These are phyloP conservation scores for Drosophila orosa DNA, from an alignment of 1,140 invertebrate genomes.

Conservation along the genomic window DNA sequence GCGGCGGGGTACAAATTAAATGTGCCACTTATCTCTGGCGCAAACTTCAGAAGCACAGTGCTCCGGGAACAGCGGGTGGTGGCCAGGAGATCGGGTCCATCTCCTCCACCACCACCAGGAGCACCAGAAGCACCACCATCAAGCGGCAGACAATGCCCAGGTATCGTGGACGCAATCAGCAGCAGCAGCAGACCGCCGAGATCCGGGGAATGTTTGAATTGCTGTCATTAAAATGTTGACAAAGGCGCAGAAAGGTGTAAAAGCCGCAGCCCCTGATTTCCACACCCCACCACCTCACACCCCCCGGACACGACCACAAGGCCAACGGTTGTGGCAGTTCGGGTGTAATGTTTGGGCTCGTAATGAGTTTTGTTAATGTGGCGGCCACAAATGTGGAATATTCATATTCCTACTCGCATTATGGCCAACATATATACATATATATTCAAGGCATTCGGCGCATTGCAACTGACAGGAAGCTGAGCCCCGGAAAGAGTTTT, in stretches of 20 bases:
- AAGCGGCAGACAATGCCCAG: conserved; percentile 61
- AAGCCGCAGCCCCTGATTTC: conserved; percentile 40
- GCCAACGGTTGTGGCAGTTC: background rate
- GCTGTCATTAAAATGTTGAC: conserved; percentile 84
- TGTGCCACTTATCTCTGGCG: conserved; percentile 69
- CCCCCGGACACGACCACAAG: conserved; percentile 7
- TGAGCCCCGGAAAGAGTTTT: conserved; percentile 26
- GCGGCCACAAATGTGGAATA: conserved; percentile 65
- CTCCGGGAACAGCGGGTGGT: conserved; percentile 15
- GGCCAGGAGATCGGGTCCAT: conserved; percentile 11
- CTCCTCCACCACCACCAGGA: background rate
- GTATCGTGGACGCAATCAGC: conserved; percentile 69
- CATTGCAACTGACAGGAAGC: conserved; percentile 39
- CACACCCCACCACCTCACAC: background rate
- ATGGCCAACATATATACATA: conserved; percentile 8
- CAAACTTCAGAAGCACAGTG: conserved; percentile 66
- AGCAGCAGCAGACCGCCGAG: conserved; percentile 13
- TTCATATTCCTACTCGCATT: conserved; percentile 35
- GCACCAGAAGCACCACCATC: background rate
- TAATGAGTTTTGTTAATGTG: conserved; percentile 77
- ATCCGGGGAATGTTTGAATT: conserved; percentile 70
- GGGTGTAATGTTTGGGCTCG: conserved; percentile 9
- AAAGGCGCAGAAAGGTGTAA: conserved; percentile 82
- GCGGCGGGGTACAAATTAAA: conserved; percentile 64
- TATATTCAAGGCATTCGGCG: conserved; percentile 12